A percentile compares a stretch with the other conserved stretches of the same genome.
Evolutionary conservation across 2,888 invertebrate genomes (phyloP).

Genomic region (Pyrrhia umbra): DNA sequence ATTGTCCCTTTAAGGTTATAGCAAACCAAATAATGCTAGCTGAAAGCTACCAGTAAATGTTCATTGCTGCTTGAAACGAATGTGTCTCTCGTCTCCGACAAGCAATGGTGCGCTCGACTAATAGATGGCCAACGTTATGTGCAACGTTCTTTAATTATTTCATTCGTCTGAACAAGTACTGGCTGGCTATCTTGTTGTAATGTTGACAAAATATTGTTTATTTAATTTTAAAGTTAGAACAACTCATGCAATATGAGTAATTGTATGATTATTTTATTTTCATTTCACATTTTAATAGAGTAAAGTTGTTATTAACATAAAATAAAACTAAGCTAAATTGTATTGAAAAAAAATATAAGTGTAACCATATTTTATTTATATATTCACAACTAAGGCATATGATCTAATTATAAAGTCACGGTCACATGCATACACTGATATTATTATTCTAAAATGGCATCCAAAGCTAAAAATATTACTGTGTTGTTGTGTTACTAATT

Average conservation of each 20-base stretch:
- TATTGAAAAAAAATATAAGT: too few relatives aligned
- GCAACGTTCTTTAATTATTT: conserved; percentile 43
- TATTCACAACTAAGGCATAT: too few relatives aligned
- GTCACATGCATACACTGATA: too few relatives aligned
- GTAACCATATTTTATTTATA: too few relatives aligned
- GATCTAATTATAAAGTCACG: too few relatives aligned
- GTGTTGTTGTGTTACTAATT: too few relatives aligned
- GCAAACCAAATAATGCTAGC: conserved; percentile 13
- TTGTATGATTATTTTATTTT: too few relatives aligned
- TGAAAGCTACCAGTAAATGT: conserved; percentile 20
- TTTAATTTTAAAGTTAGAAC: not conserved
- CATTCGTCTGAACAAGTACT: conserved; percentile 12
- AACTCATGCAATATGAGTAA: not conserved
- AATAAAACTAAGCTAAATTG: too few relatives aligned
- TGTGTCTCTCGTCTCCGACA: conserved; percentile 4
- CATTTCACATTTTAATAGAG: too few relatives aligned
- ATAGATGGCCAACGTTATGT: conserved; percentile 12
- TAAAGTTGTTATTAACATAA: too few relatives aligned
- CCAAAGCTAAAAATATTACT: too few relatives aligned
- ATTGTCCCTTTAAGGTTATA: not conserved
- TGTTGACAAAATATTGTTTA: not conserved
- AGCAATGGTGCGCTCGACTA: conserved; percentile 3
- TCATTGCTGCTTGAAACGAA: conserved; percentile 22
- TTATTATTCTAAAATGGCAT: too few relatives aligned
- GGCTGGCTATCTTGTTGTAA: not conserved